These are phyloP conservation scores for Ligdia adustata DNA, from an alignment of 2,888 invertebrate species.

Conservation along the genomic window DNA sequence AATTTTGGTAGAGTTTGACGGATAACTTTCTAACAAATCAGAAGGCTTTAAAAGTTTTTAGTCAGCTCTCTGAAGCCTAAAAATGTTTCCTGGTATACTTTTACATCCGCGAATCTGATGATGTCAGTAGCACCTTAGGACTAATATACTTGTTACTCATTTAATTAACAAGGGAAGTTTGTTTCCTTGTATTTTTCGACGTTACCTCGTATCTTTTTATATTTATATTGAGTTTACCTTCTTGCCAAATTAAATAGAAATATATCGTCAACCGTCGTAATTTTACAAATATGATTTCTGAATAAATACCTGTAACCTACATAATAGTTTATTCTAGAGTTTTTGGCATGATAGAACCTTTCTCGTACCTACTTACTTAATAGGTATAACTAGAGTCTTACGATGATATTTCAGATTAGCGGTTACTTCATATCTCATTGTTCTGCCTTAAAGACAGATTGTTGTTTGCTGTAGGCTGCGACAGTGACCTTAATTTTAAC, in stretches of 20 bases:
- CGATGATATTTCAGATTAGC: slow-evolving; percentile 11
- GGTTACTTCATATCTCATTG: slow-evolving; percentile 27
- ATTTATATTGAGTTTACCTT: too few relatives aligned
- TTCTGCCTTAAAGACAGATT: slow-evolving; percentile 34
- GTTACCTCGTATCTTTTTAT: too few relatives aligned
- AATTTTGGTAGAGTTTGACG: background rate
- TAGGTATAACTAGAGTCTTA: too few relatives aligned
- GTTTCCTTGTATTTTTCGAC: background rate
- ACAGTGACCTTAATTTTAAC: slow-evolving; percentile 59
- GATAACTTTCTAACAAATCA: background rate
- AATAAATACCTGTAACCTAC: too few relatives aligned
- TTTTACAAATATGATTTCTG: too few relatives aligned
- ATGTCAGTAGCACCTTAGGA: background rate
- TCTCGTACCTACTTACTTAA: too few relatives aligned
- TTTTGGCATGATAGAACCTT: too few relatives aligned
- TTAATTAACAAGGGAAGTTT: background rate
- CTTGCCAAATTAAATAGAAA: too few relatives aligned
- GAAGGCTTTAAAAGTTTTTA: background rate
- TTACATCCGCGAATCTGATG: background rate
- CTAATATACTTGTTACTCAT: background rate
- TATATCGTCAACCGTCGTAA: too few relatives aligned
- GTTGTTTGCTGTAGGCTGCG: slow-evolving; percentile 46
- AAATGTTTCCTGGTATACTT: background rate
- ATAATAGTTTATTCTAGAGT: too few relatives aligned
- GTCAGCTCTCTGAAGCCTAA: background rate